Evolutionary conservation across 2,113 vertebrate genomes (phyloP), one percentile per base, ranked within the genome.

Genomic region (Colius striatus): DNA sequence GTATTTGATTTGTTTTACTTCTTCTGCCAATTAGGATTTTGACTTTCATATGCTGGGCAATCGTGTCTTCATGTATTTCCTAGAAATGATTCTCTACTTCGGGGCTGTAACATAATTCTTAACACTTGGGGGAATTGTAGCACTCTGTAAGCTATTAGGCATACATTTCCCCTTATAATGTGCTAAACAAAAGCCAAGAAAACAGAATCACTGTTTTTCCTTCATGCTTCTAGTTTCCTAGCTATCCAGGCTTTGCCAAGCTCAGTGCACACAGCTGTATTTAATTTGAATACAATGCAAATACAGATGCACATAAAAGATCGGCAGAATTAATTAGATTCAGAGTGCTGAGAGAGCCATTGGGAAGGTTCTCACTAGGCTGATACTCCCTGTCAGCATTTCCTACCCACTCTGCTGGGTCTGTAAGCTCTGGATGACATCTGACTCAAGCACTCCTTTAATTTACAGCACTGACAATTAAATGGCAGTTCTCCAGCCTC

Each of bases 381-480:
- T 60, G 76, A 41, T 72, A 58, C 38, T 79, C 34, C 36, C 70
- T 1, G 36, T 96, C 95, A 96, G 78, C 87, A 76, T 96, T 97
- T 96, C 62, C 75, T 96, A 54, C 26, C 43, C 41, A 54, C 45
- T 92, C 74, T 60, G 13, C 61, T 77, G 22, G 8, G 38, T 74
- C 62, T 87, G n/a, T 55, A 83, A 96, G 91, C 79, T 84, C 92
- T 87, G 86, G 85, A 85, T 92, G 90, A 92, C 84, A 84, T 68
- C 94, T 92, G 93, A 95, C 70, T 95, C 70, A 76, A 96, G 85
- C 58, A 85, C 43, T 88, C 70, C 87, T 97, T 96, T 96, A 91
- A 97, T 97, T 97, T 96, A 81, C 81, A 92, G 38, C 68, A 47
- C 71, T 94, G 94, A 81, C 92, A 97, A 97, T 96, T 96, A 97